Evolutionary conservation across 2,113 vertebrate genomes (phyloP).

Genomic region (Galemys pyrenaicus): DNA sequence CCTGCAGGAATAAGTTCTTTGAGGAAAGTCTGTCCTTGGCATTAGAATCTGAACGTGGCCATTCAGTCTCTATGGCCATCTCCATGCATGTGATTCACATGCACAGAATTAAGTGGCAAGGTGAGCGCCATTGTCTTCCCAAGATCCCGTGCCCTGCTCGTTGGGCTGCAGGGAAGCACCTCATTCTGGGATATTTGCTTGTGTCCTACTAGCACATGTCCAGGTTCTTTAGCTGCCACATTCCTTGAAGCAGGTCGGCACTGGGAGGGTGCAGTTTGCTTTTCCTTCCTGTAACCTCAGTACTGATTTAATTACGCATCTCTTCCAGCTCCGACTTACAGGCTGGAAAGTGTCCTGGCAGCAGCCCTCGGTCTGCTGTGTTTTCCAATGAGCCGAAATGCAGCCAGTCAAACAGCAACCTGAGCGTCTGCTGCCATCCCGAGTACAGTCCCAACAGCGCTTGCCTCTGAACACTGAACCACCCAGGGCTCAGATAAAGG

Average conservation of each 20-base stretch:
- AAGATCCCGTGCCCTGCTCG: background rate
- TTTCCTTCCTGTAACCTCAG: conserved; percentile 75
- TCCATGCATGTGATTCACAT: background rate
- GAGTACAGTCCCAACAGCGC: conserved; percentile 76
- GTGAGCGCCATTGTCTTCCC: background rate
- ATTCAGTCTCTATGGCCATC: background rate
- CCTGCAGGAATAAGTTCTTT: background rate
- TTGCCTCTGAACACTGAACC: background rate
- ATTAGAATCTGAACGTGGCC: background rate
- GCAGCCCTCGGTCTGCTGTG: conserved; percentile 17
- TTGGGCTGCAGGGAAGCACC: background rate
- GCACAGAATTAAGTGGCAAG: background rate
- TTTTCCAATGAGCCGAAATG: conserved; percentile 76
- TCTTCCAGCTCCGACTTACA: conserved; percentile 63
- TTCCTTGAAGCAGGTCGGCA: conserved; percentile 66
- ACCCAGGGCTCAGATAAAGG: background rate
- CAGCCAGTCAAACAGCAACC: conserved; percentile 49
- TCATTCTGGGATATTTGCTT: background rate
- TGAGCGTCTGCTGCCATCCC: conserved; percentile 82
- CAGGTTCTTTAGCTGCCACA: conserved; percentile 41
- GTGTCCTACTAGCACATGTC: conserved; percentile 50
- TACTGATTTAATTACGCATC: conserved; percentile 73
- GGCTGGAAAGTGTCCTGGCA: conserved; percentile 60
- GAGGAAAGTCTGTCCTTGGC: background rate
- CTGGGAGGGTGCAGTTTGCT: conserved; percentile 57